Base-by-base conservation (phyloP, 2,113 vertebrate genomes). In the Thunnus maccoyii region DNA sequence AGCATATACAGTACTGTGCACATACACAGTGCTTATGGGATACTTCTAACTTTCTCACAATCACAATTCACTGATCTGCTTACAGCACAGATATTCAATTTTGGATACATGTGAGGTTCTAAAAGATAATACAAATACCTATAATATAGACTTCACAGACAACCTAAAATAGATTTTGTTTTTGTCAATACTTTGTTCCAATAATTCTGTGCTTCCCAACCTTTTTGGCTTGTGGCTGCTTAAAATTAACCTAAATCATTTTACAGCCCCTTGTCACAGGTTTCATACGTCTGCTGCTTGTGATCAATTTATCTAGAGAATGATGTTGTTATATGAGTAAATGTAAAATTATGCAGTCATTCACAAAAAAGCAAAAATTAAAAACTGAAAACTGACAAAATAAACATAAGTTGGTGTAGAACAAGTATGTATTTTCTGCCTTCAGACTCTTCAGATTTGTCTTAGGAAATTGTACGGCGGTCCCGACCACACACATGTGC, bases 31-130 rank as follows among this genome's bases (percentile, higher is more conserved):
- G 36, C 13, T 36, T n/a, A 0, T 14, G 14, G 20, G 58, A 11
- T 13, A 15, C 27, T 22, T 36, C 36, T 36, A 48, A 51, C 65
- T 74, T 74, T 71, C 82, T 72, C 76, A 65, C 60, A 52, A 16
- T 63, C 17, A 41, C 36, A 41, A 41, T 20, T 10, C 12, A 41
- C 1, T 41, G n/a, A 0, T 52, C 32, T 70, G 11, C 60, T 15
- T n/a, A 7, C 20, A 17, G 27, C 6, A 1, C 57, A 16, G 6
- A 69, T 57, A 44, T 52, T 14, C 9, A 46, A n/a, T 13, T 27
- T 13, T 30, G 6, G 54, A 54, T 16, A 54, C 13, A 30, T 6
- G 2, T 54, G 22, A 56, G 15, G 6, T 4, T 56, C 25, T 25
- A 4, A 25, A 25, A 56, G 20, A 41, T 41, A 41, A 41, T 41